Percentiles rank a stretch among this genome's conserved stretches.
Conservation (phyloP, 1,140 invertebrate genomes). For the Drosophila sp. region DNA sequence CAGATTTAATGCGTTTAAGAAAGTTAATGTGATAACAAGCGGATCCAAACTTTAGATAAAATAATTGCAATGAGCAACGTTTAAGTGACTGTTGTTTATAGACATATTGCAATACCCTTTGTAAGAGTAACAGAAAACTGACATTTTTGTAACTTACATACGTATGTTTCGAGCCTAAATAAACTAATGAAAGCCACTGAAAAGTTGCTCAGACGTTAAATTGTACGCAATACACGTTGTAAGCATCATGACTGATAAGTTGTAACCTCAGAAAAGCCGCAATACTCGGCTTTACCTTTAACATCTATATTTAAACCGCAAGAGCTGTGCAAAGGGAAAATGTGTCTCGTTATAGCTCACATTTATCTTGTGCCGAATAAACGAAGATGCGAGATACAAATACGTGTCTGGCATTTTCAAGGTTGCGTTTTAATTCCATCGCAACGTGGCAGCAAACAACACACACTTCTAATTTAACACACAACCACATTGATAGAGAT, state of each 20-base stretch:
- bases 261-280: constrained; percentile 37
- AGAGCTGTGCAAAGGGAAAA: constrained; percentile 3
- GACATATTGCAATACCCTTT: too few relatives aligned
- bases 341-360: constrained; percentile 54
- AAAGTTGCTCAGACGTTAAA: constrained; percentile 66
- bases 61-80: too few relatives aligned
- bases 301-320: constrained; percentile 51
- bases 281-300: constrained; percentile 39
- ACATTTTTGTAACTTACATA: not conserved
- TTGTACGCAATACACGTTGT: constrained; percentile 31
- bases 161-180: constrained; percentile 32
- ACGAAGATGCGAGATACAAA: constrained; percentile 33
- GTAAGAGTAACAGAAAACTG: not conserved
- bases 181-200: constrained; percentile 57
- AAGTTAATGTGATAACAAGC: too few relatives aligned
- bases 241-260: constrained; percentile 16
- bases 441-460: constrained; percentile 2
- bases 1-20: too few relatives aligned
- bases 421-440: constrained; percentile 72
- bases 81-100: too few relatives aligned
- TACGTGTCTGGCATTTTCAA: constrained; percentile 80
- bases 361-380: constrained; percentile 50
- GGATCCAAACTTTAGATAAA: too few relatives aligned
- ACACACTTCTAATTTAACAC: constrained; percentile 18
- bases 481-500: constrained; percentile 10